phyloP scores from a whole-genome alignment of 1,140 invertebrate genomes.

The Latrodectus geometricus region DNA sequence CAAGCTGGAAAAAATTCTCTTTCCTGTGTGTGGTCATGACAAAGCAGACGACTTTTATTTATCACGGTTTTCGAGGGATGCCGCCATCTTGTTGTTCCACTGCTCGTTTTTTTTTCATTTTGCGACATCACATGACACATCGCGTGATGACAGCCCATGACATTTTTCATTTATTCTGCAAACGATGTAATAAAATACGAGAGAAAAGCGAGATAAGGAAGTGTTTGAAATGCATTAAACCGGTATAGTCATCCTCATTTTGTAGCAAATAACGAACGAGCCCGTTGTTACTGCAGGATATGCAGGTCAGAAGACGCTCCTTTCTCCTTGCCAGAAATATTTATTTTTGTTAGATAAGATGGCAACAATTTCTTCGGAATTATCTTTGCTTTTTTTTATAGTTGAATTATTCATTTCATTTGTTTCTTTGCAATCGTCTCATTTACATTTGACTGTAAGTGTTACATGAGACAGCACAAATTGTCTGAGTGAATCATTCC shows the following conservation, averaged over 20 bases:
- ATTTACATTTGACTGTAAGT: too few relatives aligned
- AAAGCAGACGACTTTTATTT: neutral
- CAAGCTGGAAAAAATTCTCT: neutral
- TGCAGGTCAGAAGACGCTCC: too few relatives aligned
- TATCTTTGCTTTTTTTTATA: too few relatives aligned
- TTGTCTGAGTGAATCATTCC: too few relatives aligned
- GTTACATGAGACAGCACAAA: too few relatives aligned
- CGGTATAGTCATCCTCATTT: neutral
- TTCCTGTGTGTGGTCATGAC: neutral
- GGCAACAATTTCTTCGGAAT: too few relatives aligned
- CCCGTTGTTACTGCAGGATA: too few relatives aligned
- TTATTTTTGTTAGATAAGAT: too few relatives aligned
- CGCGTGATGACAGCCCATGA: slow-evolving; percentile 33
- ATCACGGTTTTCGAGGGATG: neutral
- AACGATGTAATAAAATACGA: neutral
- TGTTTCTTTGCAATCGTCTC: too few relatives aligned
- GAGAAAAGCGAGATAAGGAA: neutral
- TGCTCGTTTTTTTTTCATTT: neutral
- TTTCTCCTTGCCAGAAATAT: too few relatives aligned
- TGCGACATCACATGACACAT: slow-evolving; percentile 31
- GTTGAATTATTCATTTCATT: too few relatives aligned
- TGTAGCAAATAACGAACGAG: too few relatives aligned
- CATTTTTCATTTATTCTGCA: slow-evolving; percentile 22
- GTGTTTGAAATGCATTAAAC: neutral
- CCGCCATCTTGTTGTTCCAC: slow-evolving; percentile 14